phyloP scores from a whole-genome alignment of 2,888 invertebrate genomes.

The Synergus laeviventris region DNA sequence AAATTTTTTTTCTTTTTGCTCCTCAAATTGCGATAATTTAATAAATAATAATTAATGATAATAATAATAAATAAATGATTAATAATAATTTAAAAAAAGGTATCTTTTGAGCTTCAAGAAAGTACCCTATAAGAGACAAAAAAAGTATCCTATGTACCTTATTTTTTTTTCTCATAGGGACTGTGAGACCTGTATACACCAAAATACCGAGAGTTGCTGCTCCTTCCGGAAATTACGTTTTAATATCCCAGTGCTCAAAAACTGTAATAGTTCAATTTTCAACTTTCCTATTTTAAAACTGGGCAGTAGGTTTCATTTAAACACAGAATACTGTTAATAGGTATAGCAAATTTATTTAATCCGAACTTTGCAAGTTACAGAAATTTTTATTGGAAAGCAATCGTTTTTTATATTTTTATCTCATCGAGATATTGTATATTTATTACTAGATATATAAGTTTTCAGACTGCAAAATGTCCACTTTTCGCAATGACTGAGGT shows the following conservation, averaged over 20 bases:
- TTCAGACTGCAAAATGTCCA: neutral
- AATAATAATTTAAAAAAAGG: too few species aligned
- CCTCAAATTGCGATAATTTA: too few species aligned
- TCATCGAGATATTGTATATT: neutral
- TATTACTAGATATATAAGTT: neutral
- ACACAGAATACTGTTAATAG: neutral
- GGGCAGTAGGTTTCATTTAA: neutral
- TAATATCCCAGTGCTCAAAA: constrained; percentile 1
- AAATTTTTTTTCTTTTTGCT: too few species aligned
- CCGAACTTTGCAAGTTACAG: constrained; percentile 22
- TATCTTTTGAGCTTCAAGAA: too few species aligned
- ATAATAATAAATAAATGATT: too few species aligned
- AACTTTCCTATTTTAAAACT: neutral
- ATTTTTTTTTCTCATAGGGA: too few species aligned
- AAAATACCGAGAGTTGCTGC: neutral
- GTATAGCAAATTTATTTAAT: constrained; percentile 27
- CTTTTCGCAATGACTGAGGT: neutral
- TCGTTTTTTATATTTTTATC: neutral
- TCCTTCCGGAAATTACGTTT: neutral
- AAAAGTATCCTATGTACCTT: too few species aligned
- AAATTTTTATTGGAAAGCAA: constrained; percentile 9
- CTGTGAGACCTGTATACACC: too few species aligned
- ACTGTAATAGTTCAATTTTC: neutral
- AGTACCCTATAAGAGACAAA: too few species aligned
- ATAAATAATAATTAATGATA: too few species aligned